Conservation (phyloP, 2,113 vertebrate species). For the Etheostoma spectabile region DNA sequence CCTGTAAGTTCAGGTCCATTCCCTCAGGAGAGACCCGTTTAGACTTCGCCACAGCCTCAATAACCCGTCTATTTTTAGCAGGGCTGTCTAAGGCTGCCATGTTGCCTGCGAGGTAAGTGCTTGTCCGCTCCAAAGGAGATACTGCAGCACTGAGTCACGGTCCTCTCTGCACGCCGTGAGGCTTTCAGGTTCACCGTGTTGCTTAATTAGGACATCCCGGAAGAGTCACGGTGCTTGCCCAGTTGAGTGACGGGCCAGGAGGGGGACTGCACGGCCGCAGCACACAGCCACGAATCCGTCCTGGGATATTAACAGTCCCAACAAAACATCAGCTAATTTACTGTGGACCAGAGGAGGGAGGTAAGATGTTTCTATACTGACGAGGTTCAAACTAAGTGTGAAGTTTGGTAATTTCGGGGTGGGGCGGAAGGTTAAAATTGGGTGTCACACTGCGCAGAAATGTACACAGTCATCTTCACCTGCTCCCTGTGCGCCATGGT, state of each 20-base stretch:
- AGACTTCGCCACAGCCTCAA: slow-evolving; percentile 3
- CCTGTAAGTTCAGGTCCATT: neutral
- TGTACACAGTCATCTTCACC: slow-evolving; percentile 42
- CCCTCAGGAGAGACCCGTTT: slow-evolving; percentile 12
- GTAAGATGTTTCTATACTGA: slow-evolving; percentile 44
- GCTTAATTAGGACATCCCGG: slow-evolving; percentile 95
- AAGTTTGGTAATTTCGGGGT: slow-evolving; percentile 8
- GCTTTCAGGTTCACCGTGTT: slow-evolving; percentile 78
- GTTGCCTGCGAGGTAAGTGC: slow-evolving; percentile 44
- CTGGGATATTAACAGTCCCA: slow-evolving; percentile 37
- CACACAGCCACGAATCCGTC: slow-evolving; percentile 44
- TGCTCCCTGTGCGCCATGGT: neutral
- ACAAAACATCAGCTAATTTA: slow-evolving; percentile 35
- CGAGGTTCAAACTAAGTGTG: neutral
- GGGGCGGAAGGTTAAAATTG: slow-evolving; percentile 7
- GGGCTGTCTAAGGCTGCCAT: slow-evolving; percentile 44
- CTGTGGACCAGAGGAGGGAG: slow-evolving; percentile 36
- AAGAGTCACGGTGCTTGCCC: slow-evolving; percentile 82
- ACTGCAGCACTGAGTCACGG: slow-evolving; percentile 57
- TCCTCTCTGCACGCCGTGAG: slow-evolving; percentile 32
- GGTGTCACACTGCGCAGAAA: slow-evolving; percentile 6
- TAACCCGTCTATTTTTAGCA: slow-evolving; percentile 70
- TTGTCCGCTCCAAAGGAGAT: slow-evolving; percentile 17
- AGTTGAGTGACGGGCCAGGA: slow-evolving; percentile 81
- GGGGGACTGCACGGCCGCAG: slow-evolving; percentile 42